These are phyloP conservation scores for Ecdyonurus torrentis DNA, from an alignment of 2,888 invertebrate species.

Conservation along the genomic window DNA sequence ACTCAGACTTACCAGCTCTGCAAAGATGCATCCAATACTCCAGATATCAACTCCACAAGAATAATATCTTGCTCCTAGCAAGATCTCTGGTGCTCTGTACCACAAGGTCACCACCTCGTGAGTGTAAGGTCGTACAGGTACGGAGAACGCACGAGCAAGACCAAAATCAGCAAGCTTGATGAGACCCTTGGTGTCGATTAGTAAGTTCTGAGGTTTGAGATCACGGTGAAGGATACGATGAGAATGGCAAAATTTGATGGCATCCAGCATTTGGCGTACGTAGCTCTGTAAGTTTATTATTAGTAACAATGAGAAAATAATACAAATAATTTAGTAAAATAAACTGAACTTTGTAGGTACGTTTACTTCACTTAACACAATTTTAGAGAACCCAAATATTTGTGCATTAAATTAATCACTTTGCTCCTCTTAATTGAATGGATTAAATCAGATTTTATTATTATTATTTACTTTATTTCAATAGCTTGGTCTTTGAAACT, in stretches of 20 bases:
- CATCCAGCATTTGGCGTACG: conserved; percentile 71
- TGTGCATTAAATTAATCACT: too few relatives aligned
- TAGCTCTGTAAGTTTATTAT: too few relatives aligned
- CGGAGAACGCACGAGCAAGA: conserved; percentile 75
- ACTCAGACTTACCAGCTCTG: conserved; percentile 61
- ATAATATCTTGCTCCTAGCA: conserved; percentile 80
- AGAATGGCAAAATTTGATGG: conserved; percentile 79
- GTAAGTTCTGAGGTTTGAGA: conserved; percentile 88
- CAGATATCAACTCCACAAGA: conserved; percentile 88
- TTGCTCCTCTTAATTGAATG: too few relatives aligned
- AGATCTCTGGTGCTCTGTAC: conserved; percentile 93
- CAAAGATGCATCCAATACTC: conserved; percentile 92
- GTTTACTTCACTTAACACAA: too few relatives aligned
- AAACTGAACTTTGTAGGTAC: too few relatives aligned
- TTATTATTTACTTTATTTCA: too few relatives aligned
- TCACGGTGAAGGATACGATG: conserved; percentile 82
- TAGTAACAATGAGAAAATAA: too few relatives aligned
- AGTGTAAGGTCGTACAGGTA: conserved; percentile 86
- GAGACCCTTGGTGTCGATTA: conserved; percentile 67
- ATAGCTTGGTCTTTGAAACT: too few relatives aligned
- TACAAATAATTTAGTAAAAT: too few relatives aligned
- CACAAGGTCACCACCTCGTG: conserved; percentile 93
- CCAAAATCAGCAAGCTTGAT: conserved; percentile 97
- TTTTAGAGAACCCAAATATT: too few relatives aligned
- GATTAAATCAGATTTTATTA: too few relatives aligned